phyloP scores from a whole-genome alignment of 2,888 invertebrate species.

The Oegoconia quadripuncta region DNA sequence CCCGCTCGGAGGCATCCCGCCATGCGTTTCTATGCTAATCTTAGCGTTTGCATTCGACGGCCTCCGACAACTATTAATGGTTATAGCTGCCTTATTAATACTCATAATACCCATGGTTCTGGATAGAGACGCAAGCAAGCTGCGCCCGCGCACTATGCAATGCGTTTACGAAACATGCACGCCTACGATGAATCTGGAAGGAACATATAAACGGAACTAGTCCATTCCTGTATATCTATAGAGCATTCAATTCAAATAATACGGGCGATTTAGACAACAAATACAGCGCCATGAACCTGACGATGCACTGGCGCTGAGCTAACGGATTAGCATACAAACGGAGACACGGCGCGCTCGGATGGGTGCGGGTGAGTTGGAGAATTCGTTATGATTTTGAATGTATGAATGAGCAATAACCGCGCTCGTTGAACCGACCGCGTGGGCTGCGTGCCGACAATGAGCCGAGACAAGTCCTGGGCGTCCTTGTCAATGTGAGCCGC shows the following conservation, averaged over 20 bases:
- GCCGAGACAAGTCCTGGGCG: constrained; percentile 75
- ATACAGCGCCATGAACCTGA: constrained; percentile 67
- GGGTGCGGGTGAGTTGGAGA: constrained; percentile 70
- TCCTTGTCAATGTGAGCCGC: constrained; percentile 79
- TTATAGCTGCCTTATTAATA: constrained; percentile 63
- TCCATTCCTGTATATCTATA: constrained; percentile 73
- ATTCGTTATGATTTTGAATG: constrained; percentile 78
- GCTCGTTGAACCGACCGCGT: constrained; percentile 58
- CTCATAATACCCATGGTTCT: constrained; percentile 49
- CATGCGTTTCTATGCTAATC: constrained; percentile 75
- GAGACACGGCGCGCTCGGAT: constrained; percentile 59
- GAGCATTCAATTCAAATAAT: constrained; percentile 78
- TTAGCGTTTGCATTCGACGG: constrained; percentile 62
- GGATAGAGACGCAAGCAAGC: constrained; percentile 34
- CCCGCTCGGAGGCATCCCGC: constrained; percentile 52
- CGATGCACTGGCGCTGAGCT: constrained; percentile 70
- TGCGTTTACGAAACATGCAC: constrained; percentile 65
- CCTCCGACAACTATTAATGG: constrained; percentile 70
- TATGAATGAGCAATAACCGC: constrained; percentile 75
- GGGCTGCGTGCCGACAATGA: constrained; percentile 73
- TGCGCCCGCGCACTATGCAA: constrained; percentile 60
- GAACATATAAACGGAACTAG: constrained; percentile 64
- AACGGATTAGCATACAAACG: constrained; percentile 75
- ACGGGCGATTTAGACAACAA: constrained; percentile 74
- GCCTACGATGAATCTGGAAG: constrained; percentile 59